Evolutionary conservation across 2,113 vertebrate species (phyloP), one percentile per base, ranked within the genome.

Genomic region (Actinemys pallida): DNA sequence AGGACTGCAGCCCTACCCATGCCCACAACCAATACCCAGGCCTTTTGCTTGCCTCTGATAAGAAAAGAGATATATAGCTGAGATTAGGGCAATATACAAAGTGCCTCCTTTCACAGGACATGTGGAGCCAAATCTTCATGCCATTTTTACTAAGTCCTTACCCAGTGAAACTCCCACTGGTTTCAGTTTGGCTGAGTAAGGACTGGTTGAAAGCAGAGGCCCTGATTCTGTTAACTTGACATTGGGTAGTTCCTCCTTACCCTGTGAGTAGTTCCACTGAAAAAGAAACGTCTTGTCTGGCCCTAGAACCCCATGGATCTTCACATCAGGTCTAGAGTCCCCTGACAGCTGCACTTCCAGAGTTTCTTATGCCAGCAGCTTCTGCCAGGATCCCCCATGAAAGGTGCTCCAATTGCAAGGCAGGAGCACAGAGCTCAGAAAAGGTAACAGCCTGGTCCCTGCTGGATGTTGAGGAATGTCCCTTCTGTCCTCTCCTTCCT

Each of bases 401-500:
- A 42, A 25, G 4, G 4, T 53, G 14, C 56, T 47, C 13, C 62
- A 3, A 29, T 49, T 27, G 13, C 35, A 75, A 87, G 35, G 27
- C 7, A 92, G n/a, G 20, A 81, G 16, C 88, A 90, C 90, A 72
- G 24, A 90, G 6, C 4, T 72, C 42, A 57, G 91, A 95, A 93
- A 72, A 72, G n/a, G n/a, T 39, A 39, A 1, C 3, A 3, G 4
- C 4, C 7, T 65, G 8, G 0, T 42, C 9, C 24, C 8, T 84
- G 52, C 5, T 47, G n/a, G n/a, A 16, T 76, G 19, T 8, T 86
- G n/a, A 45, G 22, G 10, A 29, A 62, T 17, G 54, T 7, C 8
- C 5, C 11, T 12, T 59, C 27, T 59, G 19, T 0, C 1, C 3
- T 35, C 83, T 8, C 14, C 75, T 85, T 56, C 53, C 47, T 69